Percentiles rank a stretch among this genome's conserved stretches.
phyloP scores from a whole-genome alignment of 2,888 invertebrate genomes.

The Rhingia rostrata region DNA sequence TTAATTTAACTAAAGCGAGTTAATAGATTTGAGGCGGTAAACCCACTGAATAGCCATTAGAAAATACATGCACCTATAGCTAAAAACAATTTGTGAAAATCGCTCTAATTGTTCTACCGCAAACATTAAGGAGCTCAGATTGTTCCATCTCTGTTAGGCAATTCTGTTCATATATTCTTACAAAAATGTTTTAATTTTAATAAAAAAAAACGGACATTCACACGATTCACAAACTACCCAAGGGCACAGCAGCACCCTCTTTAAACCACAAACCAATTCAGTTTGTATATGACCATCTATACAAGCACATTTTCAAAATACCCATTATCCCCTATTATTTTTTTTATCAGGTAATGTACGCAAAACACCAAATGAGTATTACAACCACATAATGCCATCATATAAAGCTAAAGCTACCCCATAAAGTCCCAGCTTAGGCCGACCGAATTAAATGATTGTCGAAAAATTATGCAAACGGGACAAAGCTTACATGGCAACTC shows the following conservation, averaged over 20 bases:
- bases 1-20: too few species aligned
- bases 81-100: too few species aligned
- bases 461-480: conserved; percentile 70
- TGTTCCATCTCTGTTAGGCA: too few species aligned
- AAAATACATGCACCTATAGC: too few species aligned
- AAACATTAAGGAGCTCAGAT: too few species aligned
- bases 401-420: conserved; percentile 49
- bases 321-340: conserved; percentile 52
- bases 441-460: conserved; percentile 71
- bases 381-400: conserved; percentile 62
- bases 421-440: conserved; percentile 52
- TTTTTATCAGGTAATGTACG: conserved; percentile 65
- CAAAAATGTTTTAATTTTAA: too few species aligned
- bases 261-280: background rate
- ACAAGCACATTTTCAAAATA: conserved; percentile 33
- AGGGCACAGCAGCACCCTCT: background rate
- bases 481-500: conserved; percentile 34
- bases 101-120: too few species aligned
- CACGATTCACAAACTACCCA: too few species aligned
- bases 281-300: background rate
- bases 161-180: too few species aligned
- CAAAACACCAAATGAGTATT: conserved; percentile 60
- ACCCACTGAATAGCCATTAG: too few species aligned
- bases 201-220: too few species aligned
- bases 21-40: too few species aligned